Conservation (phyloP, 2,888 invertebrate genomes). For the Aleiodes leptofemur region DNA sequence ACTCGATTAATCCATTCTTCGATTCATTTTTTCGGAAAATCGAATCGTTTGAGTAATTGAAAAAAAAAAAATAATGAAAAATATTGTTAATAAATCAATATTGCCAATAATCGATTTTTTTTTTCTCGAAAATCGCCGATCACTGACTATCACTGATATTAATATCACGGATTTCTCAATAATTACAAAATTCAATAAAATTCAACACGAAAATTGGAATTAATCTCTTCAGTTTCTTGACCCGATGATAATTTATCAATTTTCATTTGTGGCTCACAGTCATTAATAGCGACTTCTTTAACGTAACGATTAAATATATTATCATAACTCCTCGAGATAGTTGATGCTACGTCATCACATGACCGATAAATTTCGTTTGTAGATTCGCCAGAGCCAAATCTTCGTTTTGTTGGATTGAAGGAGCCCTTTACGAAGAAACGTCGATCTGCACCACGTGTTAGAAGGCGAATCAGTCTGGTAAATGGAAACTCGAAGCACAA, state of each 20-base stretch:
- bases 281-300: constrained; percentile 40
- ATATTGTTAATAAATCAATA: too few species aligned
- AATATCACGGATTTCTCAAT: background rate
- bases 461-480: constrained; percentile 57
- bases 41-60: too few species aligned
- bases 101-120: too few species aligned
- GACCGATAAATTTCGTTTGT: constrained; percentile 58
- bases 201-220: constrained; percentile 6
- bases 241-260: background rate
- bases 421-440: constrained; percentile 20
- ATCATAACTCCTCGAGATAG: constrained; percentile 52
- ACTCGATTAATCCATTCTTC: too few species aligned
- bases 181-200: background rate
- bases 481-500: constrained; percentile 70
- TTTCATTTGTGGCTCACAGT: background rate
- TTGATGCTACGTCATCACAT: constrained; percentile 55
- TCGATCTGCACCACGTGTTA: constrained; percentile 27
- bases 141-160: constrained; percentile 13
- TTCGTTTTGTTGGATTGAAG: constrained; percentile 37
- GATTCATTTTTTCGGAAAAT: too few species aligned
- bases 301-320: constrained; percentile 43
- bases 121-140: too few species aligned
- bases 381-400: constrained; percentile 56
- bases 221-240: background rate
- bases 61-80: too few species aligned